Conservation (phyloP, 1,140 invertebrate species). For the Neodiprion fabricii region DNA sequence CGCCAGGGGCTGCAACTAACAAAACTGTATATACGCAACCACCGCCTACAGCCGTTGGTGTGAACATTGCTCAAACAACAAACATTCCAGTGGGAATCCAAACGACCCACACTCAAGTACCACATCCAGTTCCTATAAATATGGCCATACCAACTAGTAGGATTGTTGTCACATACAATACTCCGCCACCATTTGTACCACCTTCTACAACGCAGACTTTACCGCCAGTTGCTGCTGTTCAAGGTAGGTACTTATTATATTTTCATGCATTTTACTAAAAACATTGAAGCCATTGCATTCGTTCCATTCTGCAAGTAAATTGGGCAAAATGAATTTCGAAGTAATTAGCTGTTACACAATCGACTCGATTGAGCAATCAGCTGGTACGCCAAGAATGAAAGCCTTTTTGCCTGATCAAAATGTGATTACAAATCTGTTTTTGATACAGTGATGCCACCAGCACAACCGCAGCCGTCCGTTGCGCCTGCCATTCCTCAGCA, state of each 20-base stretch:
- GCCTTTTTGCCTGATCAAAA: too few species aligned
- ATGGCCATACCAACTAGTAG: conserved; percentile 56
- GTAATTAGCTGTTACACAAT: too few species aligned
- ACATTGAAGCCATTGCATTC: too few species aligned
- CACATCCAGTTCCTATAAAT: conserved; percentile 53
- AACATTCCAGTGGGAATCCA: conserved; percentile 55
- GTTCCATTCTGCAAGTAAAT: too few species aligned
- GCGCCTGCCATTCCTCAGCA: conserved; percentile 48
- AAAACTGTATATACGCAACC: conserved; percentile 57
- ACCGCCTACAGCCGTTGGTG: conserved; percentile 48
- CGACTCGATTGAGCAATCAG: too few species aligned
- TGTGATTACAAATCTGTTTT: background rate
- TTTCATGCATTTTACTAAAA: background rate
- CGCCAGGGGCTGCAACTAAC: conserved; percentile 46
- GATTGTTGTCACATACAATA: conserved; percentile 55
- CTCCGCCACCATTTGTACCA: conserved; percentile 55
- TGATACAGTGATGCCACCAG: conserved; percentile 50
- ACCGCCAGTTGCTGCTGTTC: conserved; percentile 33
- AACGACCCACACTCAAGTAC: conserved; percentile 46
- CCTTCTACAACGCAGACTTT: conserved; percentile 53
- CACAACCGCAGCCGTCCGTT: conserved; percentile 55
- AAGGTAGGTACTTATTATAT: background rate
- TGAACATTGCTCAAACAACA: conserved; percentile 50
- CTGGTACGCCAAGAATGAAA: too few species aligned
- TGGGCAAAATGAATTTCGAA: too few species aligned